A percentile compares a stretch with the other conserved stretches of the same genome.
phyloP scores from a whole-genome alignment of 1,140 invertebrate genomes.

The Phocides pigmalion region DNA sequence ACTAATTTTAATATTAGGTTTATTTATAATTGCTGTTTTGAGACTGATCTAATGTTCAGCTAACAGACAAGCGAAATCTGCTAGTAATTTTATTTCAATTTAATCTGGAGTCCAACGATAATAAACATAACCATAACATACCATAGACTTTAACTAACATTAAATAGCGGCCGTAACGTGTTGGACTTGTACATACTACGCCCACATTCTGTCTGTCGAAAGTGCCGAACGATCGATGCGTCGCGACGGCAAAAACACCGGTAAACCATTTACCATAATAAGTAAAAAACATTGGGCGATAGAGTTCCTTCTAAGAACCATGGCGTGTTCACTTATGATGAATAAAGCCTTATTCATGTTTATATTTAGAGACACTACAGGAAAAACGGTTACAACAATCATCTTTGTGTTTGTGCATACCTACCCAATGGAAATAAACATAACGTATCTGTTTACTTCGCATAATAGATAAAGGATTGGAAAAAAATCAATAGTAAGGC shows the following conservation, averaged over 20 bases:
- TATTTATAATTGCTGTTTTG: too few relatives aligned
- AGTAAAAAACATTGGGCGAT: slow-evolving; percentile 4
- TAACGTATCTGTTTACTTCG: neutral
- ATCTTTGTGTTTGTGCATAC: slow-evolving; percentile 5
- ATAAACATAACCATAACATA: too few relatives aligned
- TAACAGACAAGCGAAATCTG: too few relatives aligned
- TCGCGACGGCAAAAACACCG: slow-evolving; percentile 37
- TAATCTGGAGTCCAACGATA: too few relatives aligned
- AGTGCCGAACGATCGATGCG: slow-evolving; percentile 43
- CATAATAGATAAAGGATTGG: too few relatives aligned
- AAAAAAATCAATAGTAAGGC: too few relatives aligned
- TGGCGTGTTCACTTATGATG: slow-evolving; percentile 6
- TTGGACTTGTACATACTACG: neutral
- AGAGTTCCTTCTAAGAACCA: slow-evolving; percentile 16
- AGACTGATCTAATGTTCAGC: too few relatives aligned
- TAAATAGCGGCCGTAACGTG: neutral
- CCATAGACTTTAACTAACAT: neutral
- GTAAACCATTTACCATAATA: slow-evolving; percentile 14
- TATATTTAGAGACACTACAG: slow-evolving; percentile 17
- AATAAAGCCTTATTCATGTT: slow-evolving; percentile 15
- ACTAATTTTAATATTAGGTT: too few relatives aligned
- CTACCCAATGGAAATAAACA: slow-evolving; percentile 15
- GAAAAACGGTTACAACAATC: slow-evolving; percentile 12
- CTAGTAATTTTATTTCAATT: too few relatives aligned
- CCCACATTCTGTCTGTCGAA: slow-evolving; percentile 31